Evolutionary conservation across 2,797 vertebrate species (phyloP), one percentile per base, ranked within the genome.

Genomic region (Callimico goeldii): DNA sequence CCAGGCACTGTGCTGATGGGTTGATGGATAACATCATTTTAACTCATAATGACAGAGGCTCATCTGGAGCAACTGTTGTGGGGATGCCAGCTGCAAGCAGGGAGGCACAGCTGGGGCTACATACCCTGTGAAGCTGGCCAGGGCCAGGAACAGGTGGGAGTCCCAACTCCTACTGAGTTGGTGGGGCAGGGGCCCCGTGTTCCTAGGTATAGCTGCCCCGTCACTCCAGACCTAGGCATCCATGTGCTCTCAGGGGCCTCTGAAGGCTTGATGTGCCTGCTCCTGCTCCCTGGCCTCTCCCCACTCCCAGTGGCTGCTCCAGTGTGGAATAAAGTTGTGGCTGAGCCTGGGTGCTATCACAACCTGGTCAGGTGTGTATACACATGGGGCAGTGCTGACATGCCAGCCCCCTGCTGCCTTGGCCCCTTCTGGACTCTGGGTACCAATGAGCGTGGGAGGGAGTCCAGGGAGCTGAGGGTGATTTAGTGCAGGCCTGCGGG

Each of bases 401-500:
- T 19, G 64, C 15, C 64, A 67, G 64, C 15, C 33, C 64, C 15
- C 33, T 17, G 7, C 64, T 67, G 33, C 33, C 33, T n/a, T n/a
- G 33, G 33, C 4, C 15, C 33, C 33, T 33, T n/a, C 33, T 67
- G 64, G 64, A 67, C 33, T 67, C 33, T 64, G 61, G 33, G 64
- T 67, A 15, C 7, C 64, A 67, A 9, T n/a, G 15, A 67, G 33
- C 15, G 0, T 67, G 64, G 33, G 15, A 67, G 33, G 3, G 7
- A n/a, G 64, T 7, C 64, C 33, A 67, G 64, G 33, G 64, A 67
- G 33, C 64, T 67, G 7, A 67, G 15, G 15, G 64, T 67, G 33
- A 67, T 33, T 67, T 0, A 0, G 15, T n/a, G 64, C 33, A 33
- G 33, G 33, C 33, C 64, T n/a, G 64, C 4, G 15, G 7, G 33